Base-by-base conservation (phyloP, 1,140 invertebrate genomes). In the Drosophila sturtevanti region DNA sequence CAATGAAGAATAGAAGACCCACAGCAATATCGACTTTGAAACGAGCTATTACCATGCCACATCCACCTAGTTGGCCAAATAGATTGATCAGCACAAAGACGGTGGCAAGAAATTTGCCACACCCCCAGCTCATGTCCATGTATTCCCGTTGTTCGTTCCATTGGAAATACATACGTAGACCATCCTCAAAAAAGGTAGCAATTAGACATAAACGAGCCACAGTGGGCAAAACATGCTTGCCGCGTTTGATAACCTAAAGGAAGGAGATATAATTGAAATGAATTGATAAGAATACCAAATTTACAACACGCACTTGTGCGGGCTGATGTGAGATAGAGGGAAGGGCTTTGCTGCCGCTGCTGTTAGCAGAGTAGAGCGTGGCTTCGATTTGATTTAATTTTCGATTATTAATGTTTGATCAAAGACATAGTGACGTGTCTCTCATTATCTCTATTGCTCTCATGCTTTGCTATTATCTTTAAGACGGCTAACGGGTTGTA, bases 111-210 rank as follows among this genome's bases (percentile, higher is more conserved):
- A 98, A 96, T 86, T 94, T 96, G 2, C 99, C 99, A 93, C 98
- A 99, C n/a, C 96, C 95, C 99, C 99, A 99, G 3, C 97, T 98
- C 92, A 97, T 95, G 91, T 99, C 95, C 97, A 99, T 99, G 90
- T 99, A 99, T 89, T 99, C 98, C 34, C 98, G 94, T 91, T 99
- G 99, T 90, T 99, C 98, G 34, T 95, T 95, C 99, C 99, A 99
- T 93, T 99, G 99, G 84, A 97, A 96, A 96, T 97, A 99, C 99
- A 99, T 99, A 71, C 99, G 95, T 38, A 99, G 94, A 0, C 99
- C 99, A 95, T 99, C 99, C 94, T 99, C 99, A 27, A 99, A 94
- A 93, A 99, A 99, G 79, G 99, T 99, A 67, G 98, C 98, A 80
- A 99, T 99, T n/a, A 99, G 94, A 92, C 98, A 99, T 37, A 99